Evolutionary conservation across 2,797 vertebrate genomes (phyloP), one percentile per base, ranked within the genome.

Genomic region (Erethizon dorsatum): DNA sequence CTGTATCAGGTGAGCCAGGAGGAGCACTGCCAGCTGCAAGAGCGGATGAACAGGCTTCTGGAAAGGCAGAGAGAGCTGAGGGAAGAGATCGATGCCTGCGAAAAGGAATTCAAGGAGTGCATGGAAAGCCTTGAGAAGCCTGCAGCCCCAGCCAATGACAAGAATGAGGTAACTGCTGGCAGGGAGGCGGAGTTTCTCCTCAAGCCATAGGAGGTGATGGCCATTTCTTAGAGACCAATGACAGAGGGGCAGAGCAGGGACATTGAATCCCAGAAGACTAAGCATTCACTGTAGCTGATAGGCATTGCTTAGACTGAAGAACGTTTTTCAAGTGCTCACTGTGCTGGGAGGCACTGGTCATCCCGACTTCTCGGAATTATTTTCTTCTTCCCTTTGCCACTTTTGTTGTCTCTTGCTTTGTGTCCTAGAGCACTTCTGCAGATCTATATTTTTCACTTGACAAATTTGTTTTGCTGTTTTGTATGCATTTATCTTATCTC

Each of bases 1-100:
- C 97, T 98, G 89, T 99, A 99, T 61, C 98, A 98, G 92, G 83
- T 96, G 97, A 99, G 99, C 98, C 99, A 99, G 97, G 97, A 88
- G 24, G 99, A 99, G 57, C 98, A 99, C 45, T 85, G 59, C 1
- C 98, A 97, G 80, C 97, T 99, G 3, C 97, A 98, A n/a, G 97
- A 98, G 90, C 98, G 99, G 95, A 98, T 99, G 96, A 97, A 97
- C 50, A 97, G 2, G 73, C 83, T 97, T 31, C 84, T 98, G 73
- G 77, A 50, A 31, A 71, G 87, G 67, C 97, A 98, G 97, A 95
- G 41, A 14, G 18, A 37, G 67, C 96, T 98, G 77, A 97, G 85
- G 91, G 92, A 86, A 13, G 98, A 97, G 88, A 84, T 98, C 75
- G 56, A 83, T 0, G 18, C 83, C 97, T 99, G 99, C 92, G 99